Evolutionary conservation across 2,888 invertebrate genomes (phyloP).

Genomic region (Oligia fasciuncula): DNA sequence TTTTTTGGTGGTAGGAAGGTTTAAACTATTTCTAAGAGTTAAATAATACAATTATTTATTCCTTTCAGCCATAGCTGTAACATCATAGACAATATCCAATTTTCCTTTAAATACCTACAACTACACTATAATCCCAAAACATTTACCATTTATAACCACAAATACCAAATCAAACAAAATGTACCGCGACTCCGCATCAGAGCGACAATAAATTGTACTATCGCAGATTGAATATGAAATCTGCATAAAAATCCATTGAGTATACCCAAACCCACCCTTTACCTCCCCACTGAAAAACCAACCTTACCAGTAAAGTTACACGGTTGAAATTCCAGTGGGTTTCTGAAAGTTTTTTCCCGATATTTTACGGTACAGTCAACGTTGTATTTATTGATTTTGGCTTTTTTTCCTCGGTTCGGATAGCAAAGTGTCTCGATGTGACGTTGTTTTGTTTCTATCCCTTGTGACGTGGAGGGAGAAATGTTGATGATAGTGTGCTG

Average conservation of each 20-base stretch:
- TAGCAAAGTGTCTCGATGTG: constrained; percentile 56
- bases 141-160: constrained; percentile 29
- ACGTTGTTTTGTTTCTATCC: constrained; percentile 54
- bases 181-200: constrained; percentile 61
- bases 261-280: constrained; percentile 43
- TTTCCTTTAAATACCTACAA: not conserved
- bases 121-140: not conserved
- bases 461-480: constrained; percentile 20
- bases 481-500: constrained; percentile 23
- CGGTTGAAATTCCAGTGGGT: constrained; percentile 12
- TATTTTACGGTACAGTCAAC: constrained; percentile 51
- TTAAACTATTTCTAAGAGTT: not conserved
- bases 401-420: constrained; percentile 56
- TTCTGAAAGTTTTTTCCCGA: constrained; percentile 23
- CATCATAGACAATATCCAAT: not conserved
- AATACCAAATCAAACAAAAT: constrained; percentile 51
- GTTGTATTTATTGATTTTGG: constrained; percentile 66
- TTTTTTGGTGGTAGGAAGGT: not conserved
- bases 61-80: not conserved
- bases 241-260: constrained; percentile 74
- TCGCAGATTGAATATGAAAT: constrained; percentile 83
- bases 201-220: constrained; percentile 75
- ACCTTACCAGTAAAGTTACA: constrained; percentile 13
- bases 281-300: not conserved
- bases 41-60: not conserved